phyloP scores from a whole-genome alignment of 2,888 invertebrate species.

The Cheilosia urbana region DNA sequence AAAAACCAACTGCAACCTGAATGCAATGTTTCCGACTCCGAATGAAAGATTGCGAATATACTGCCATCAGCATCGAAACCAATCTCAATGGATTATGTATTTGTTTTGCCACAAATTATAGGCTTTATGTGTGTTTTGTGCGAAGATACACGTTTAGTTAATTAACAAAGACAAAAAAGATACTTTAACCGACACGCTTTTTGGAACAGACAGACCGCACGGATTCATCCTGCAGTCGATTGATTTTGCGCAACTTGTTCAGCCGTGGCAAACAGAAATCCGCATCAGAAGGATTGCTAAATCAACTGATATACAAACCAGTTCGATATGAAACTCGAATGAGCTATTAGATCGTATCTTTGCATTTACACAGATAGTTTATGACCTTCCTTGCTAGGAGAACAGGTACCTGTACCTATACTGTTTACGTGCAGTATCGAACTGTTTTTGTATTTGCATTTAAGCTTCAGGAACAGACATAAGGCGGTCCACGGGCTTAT shows the following conservation, averaged over 20 bases:
- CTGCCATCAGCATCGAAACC: not conserved
- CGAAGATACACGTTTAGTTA: conserved; percentile 10
- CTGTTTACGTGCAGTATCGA: conserved; percentile 13
- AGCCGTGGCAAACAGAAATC: not conserved
- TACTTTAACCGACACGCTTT: not conserved
- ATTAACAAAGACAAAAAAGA: not conserved
- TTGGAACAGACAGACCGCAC: not conserved
- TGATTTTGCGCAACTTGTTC: conserved; percentile 14
- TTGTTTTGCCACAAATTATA: not conserved
- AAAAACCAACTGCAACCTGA: too few relatives aligned
- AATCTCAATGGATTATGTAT: not conserved
- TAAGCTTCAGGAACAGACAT: not conserved
- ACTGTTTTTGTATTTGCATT: not conserved
- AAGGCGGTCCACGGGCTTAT: not conserved
- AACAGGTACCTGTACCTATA: not conserved
- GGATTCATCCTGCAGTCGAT: conserved; percentile 22
- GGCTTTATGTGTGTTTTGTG: not conserved
- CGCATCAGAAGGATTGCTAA: conserved; percentile 20
- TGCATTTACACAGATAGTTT: conserved; percentile 22
- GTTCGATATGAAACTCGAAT: conserved; percentile 14
- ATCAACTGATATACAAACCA: conserved; percentile 29
- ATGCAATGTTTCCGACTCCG: too few relatives aligned
- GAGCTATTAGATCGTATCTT: conserved; percentile 44
- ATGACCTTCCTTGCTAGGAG: conserved; percentile 28
- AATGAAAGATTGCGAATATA: not conserved